These are phyloP conservation scores for Maconellicoccus hirsutus DNA, from an alignment of 1,140 invertebrate genomes.

Conservation along the genomic window DNA sequence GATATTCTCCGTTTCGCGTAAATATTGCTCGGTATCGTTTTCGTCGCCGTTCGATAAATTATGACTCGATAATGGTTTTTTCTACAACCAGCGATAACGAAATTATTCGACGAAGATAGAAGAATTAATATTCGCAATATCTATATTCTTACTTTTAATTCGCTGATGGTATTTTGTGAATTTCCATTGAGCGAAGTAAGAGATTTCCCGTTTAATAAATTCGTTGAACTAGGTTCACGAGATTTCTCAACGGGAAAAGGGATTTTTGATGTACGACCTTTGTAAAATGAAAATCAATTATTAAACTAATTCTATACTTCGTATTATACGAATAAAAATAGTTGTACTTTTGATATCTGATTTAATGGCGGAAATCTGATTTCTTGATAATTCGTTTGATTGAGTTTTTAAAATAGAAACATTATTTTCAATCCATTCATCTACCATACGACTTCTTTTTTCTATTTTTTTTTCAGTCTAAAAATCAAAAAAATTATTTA, in stretches of 20 bases:
- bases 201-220: background rate
- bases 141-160: background rate
- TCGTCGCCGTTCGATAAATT: background rate
- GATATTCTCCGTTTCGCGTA: background rate
- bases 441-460: background rate
- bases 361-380: background rate
- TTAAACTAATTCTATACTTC: too few relatives aligned
- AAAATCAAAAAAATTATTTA: background rate
- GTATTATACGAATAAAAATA: too few relatives aligned
- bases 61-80: background rate
- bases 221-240: background rate
- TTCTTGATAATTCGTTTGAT: background rate
- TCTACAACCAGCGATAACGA: too few relatives aligned
- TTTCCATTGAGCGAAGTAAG: background rate
- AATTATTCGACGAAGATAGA: background rate
- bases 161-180: background rate
- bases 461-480: background rate
- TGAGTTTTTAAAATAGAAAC: background rate
- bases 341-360: background rate
- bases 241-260: background rate
- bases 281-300: too few relatives aligned
- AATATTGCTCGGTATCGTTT: background rate
- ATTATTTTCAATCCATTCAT: slow-evolving; percentile 2
- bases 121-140: too few relatives aligned
- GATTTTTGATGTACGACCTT: background rate